Evolutionary conservation across 2,888 invertebrate genomes (phyloP).

Genomic region (Hoplodrina ambigua): DNA sequence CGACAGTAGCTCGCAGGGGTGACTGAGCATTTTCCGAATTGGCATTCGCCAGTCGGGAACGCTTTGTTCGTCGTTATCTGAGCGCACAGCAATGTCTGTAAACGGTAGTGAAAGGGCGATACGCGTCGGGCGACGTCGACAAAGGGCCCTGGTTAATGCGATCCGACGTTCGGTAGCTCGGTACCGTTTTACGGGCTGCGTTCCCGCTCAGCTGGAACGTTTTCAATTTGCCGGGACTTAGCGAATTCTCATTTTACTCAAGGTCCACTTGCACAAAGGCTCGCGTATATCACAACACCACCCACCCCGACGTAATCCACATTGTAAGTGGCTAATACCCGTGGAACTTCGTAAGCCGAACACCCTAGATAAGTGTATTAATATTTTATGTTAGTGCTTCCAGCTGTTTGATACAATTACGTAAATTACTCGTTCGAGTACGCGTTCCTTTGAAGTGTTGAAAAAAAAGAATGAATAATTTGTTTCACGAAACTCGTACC

Average conservation of each 20-base stretch:
- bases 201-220: conserved; percentile 76
- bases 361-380: conserved; percentile 52
- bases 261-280: conserved; percentile 78
- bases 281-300: conserved; percentile 74
- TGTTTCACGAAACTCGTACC: conserved; percentile 9
- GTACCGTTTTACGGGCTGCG: conserved; percentile 68
- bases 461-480: conserved; percentile 53
- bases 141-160: conserved; percentile 78
- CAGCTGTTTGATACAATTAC: conserved; percentile 57
- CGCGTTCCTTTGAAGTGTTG: conserved; percentile 40
- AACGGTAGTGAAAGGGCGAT: conserved; percentile 73
- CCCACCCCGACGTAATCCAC: conserved; percentile 63
- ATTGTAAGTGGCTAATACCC: conserved; percentile 71
- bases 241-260: conserved; percentile 73
- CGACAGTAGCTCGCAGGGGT: conserved; percentile 73
- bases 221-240: conserved; percentile 81
- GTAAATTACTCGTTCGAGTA: conserved; percentile 53
- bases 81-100: conserved; percentile 79
- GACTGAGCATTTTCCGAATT: conserved; percentile 78
- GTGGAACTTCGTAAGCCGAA: conserved; percentile 52
- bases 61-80: conserved; percentile 80
- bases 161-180: conserved; percentile 68
- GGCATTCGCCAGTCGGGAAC: conserved; percentile 74
- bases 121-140: conserved; percentile 68
- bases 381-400: conserved; percentile 52